Evolutionary conservation across 1,140 invertebrate species (phyloP).

Genomic region (Drosophila triauraria): DNA sequence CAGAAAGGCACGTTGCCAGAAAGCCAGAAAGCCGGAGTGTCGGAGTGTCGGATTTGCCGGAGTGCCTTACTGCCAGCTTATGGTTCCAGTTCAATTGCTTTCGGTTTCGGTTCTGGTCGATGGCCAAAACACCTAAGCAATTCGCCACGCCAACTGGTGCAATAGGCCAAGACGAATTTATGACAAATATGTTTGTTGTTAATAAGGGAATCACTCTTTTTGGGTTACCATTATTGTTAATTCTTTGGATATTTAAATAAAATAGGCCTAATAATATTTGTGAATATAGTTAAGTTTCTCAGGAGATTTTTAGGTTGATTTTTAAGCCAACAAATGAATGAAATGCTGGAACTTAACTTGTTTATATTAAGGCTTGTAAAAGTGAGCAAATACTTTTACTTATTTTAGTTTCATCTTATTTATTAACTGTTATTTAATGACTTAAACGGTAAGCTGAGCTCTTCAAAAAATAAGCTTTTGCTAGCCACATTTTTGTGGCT

Average conservation of each 20-base stretch:
- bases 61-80: conserved; percentile 27
- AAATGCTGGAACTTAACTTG: background rate
- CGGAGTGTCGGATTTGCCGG: conserved; percentile 14
- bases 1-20: conserved; percentile 9
- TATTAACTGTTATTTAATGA: background rate
- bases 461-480: too few relatives aligned
- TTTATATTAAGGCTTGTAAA: background rate
- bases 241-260: background rate
- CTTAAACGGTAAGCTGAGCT: background rate
- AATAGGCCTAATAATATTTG: background rate
- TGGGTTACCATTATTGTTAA: too few relatives aligned
- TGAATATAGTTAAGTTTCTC: background rate
- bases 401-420: too few relatives aligned
- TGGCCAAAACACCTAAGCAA: conserved; percentile 21
- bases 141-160: conserved; percentile 33
- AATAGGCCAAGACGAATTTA: conserved; percentile 29
- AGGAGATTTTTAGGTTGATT: too few relatives aligned
- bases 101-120: conserved; percentile 53
- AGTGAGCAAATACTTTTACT: background rate
- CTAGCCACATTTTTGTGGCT: background rate
- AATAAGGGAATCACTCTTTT: conserved; percentile 1
- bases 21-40: conserved; percentile 12
- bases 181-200: conserved; percentile 14
- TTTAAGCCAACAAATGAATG: too few relatives aligned
- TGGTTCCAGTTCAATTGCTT: conserved; percentile 48